Evolutionary conservation across 2,797 vertebrate species (phyloP).

Genomic region (Scarus forsteni): DNA sequence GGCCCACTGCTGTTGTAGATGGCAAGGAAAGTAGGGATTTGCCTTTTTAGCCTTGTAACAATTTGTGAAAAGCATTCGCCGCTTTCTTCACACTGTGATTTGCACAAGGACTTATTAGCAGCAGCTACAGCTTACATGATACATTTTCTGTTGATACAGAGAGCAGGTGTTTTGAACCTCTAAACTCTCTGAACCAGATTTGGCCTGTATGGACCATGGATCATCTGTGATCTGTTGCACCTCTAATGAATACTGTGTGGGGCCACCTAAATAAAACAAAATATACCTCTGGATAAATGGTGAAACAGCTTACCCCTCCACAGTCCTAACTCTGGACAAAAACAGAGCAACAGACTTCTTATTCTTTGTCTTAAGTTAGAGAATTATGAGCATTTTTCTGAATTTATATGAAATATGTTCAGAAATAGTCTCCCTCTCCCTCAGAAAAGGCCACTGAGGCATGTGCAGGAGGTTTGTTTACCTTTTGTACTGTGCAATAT

Average conservation of each 20-base stretch:
- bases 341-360: constrained; percentile 28
- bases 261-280: constrained; percentile 15
- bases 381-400: constrained; percentile 36
- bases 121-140: no score
- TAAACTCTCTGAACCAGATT: no score
- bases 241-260: background rate
- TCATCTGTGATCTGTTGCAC: no score
- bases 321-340: constrained; percentile 33
- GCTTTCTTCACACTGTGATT: no score
- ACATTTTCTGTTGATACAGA: no score
- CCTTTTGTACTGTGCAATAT: constrained; percentile 44
- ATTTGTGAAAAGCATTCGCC: no score
- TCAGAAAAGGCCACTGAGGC: constrained; percentile 36
- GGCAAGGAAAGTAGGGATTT: no score
- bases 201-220: no score
- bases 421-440: constrained; percentile 13
- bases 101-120: no score
- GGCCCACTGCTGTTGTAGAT: no score
- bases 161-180: no score
- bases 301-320: constrained; percentile 6
- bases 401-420: constrained; percentile 30
- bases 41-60: no score
- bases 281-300: constrained; percentile 33
- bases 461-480: constrained; percentile 30
- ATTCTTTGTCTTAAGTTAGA: constrained; percentile 29